phyloP scores from a whole-genome alignment of 2,888 invertebrate genomes.

The Empis stercorea region DNA sequence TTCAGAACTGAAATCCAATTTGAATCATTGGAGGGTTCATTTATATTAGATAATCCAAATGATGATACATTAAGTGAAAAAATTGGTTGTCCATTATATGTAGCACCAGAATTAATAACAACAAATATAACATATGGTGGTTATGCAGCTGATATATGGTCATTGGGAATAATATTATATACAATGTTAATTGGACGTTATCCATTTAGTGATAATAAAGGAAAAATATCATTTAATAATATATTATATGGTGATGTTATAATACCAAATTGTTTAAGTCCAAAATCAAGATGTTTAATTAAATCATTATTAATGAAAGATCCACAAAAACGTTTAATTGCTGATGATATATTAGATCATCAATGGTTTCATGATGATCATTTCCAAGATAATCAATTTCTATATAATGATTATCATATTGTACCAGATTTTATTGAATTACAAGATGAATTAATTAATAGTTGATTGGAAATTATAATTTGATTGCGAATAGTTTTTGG shows the following conservation, averaged over 20 bases:
- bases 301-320: conserved; percentile 67
- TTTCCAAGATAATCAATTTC: too few species aligned
- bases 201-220: conserved; percentile 21
- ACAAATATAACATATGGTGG: conserved; percentile 30
- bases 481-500: not conserved
- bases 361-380: conserved; percentile 63
- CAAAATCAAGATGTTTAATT: conserved; percentile 71
- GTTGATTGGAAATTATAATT: too few species aligned
- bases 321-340: conserved; percentile 65
- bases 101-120: conserved; percentile 32
- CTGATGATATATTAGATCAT: conserved; percentile 66
- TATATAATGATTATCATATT: conserved; percentile 31
- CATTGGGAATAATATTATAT: conserved; percentile 32
- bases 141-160: conserved; percentile 35
- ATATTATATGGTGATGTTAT: conserved; percentile 75
- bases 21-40: conserved; percentile 33
- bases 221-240: conserved; percentile 60
- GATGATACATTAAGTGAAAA: conserved; percentile 31
- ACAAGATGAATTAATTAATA: not conserved
- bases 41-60: conserved; percentile 29
- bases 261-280: conserved; percentile 69
- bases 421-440: conserved; percentile 11
- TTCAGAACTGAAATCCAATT: conserved; percentile 32
- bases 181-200: conserved; percentile 34
- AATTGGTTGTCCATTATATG: conserved; percentile 34